Percentiles rank a stretch among this genome's conserved stretches.
Evolutionary conservation across 1,140 invertebrate species (phyloP).

Genomic region (Probaryconus sp.): DNA sequence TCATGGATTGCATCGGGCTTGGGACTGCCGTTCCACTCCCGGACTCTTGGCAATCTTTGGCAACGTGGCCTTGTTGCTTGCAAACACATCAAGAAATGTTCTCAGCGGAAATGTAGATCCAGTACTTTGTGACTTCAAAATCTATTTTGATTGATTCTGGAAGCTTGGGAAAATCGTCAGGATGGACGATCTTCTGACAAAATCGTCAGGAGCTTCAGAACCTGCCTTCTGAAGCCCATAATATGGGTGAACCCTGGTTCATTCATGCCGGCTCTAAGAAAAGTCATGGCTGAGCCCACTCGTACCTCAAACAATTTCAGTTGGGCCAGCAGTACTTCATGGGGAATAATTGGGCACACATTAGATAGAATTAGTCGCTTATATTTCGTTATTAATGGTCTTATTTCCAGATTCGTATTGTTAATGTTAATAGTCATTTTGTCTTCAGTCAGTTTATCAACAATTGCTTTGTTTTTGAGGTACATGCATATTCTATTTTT

Average conservation of each 20-base stretch:
- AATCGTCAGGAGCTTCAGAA: too few relatives aligned
- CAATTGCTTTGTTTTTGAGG: slow-evolving; percentile 24
- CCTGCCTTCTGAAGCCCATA: slow-evolving; percentile 15
- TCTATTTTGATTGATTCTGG: slow-evolving; percentile 5
- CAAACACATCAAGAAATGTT: too few relatives aligned
- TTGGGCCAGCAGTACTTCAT: too few relatives aligned
- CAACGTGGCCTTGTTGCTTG: too few relatives aligned
- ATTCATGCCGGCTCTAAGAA: slow-evolving; percentile 11
- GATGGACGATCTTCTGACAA: too few relatives aligned
- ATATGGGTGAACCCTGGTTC: slow-evolving; percentile 8
- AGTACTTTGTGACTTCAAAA: slow-evolving; percentile 14
- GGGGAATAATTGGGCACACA: slow-evolving; percentile 45
- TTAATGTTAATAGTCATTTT: slow-evolving; percentile 24
- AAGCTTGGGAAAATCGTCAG: slow-evolving; percentile 12
- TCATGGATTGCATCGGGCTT: too few relatives aligned
- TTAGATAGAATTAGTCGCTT: slow-evolving; percentile 55
- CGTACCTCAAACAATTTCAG: too few relatives aligned
- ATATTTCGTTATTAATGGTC: slow-evolving; percentile 36
- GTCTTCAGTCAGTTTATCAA: slow-evolving; percentile 15
- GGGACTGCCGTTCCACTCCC: too few relatives aligned
- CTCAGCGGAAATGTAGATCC: too few relatives aligned
- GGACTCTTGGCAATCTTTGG: too few relatives aligned
- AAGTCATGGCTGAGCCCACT: slow-evolving; percentile 5
- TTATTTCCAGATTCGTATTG: neutral
- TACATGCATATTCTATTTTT: slow-evolving; percentile 49